A percentile compares a stretch with the other conserved stretches of the same genome.
These are phyloP conservation scores for Gadopsis bispinosus DNA, from an alignment of 2,797 vertebrate genomes.

Conservation along the genomic window DNA sequence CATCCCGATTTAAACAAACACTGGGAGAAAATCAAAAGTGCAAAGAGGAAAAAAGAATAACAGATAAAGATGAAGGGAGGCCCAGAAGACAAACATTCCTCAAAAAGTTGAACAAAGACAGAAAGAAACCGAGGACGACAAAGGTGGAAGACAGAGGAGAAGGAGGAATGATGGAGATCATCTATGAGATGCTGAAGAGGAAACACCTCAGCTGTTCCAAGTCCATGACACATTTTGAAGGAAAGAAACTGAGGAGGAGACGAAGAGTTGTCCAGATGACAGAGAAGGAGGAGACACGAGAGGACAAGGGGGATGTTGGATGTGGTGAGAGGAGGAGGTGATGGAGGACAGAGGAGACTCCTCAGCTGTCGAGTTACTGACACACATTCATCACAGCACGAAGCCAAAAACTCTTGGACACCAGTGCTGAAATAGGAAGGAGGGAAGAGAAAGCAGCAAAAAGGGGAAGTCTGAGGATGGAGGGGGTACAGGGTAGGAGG, in stretches of 20 bases:
- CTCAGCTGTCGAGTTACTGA: slow-evolving; percentile 25
- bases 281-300: neutral
- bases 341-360: slow-evolving; percentile 36
- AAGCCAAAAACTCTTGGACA: slow-evolving; percentile 46
- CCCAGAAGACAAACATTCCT: neutral
- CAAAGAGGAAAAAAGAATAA: neutral
- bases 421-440: neutral
- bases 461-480: neutral
- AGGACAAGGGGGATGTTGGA: neutral
- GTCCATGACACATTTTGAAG: neutral
- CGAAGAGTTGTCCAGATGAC: neutral
- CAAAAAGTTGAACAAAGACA: neutral
- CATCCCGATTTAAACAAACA: neutral
- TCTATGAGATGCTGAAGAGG: neutral
- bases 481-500: neutral
- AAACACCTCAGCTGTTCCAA: neutral
- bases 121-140: neutral
- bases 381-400: slow-evolving; percentile 42
- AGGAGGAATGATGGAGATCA: neutral
- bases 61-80: neutral
- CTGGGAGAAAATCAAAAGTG: neutral
- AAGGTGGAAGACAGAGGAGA: neutral
- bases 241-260: neutral
- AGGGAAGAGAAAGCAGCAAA: neutral
- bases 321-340: slow-evolving; percentile 7